Base-by-base conservation (phyloP, 2,888 invertebrate species). In the Ornithoptera alexandrae region DNA sequence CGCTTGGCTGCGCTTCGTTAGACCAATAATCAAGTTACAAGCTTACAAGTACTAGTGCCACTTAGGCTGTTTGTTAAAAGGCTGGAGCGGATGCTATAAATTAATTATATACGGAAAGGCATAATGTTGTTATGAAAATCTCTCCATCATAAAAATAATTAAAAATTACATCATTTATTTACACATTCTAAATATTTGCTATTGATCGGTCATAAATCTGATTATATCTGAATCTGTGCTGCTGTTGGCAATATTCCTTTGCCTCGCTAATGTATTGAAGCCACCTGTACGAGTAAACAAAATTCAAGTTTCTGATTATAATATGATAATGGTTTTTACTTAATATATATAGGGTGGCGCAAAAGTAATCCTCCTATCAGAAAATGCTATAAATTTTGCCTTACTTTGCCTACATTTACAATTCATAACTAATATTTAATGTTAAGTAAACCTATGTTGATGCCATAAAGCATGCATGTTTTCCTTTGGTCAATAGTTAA, bases 21-120 rank as follows among this genome's bases (percentile, higher is more conserved):
- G 62, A 57, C 56, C 42, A 67, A 42, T 67, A 62, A 67, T 67
- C 62, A 62, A 56, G 39, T 67, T 67, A 67, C 59, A 65, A 24
- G 59, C 65, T 58, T 65, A 65, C 53, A 39, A 58, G 58, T 58
- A 22, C 60, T 58, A 22, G 57, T 24, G 20, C 42, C 39, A 39
- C 64, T 58, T 57, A 65, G 64, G 39, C 36, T 64, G 56, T 64
- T 58, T 65, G 42, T 46, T 65, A 36, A 65, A 42, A 65, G 17
- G 42, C 58, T 22, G 22, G 8, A 57, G 36, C 42, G 56, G 42
- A 30, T n/a, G 39, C 42, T 65, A 24, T 22, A 65, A 58, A 18
- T 58, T 57, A 24, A 58, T 65, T 58, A 58, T 22, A 7, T 42
- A 22, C 15, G n/a, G 57, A 22, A n/a, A 22, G n/a, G 57, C 2